Evolutionary conservation across 2,797 vertebrate species (phyloP), one percentile per base, ranked within the genome.

Genomic region (Rhyacichthys aspro): DNA sequence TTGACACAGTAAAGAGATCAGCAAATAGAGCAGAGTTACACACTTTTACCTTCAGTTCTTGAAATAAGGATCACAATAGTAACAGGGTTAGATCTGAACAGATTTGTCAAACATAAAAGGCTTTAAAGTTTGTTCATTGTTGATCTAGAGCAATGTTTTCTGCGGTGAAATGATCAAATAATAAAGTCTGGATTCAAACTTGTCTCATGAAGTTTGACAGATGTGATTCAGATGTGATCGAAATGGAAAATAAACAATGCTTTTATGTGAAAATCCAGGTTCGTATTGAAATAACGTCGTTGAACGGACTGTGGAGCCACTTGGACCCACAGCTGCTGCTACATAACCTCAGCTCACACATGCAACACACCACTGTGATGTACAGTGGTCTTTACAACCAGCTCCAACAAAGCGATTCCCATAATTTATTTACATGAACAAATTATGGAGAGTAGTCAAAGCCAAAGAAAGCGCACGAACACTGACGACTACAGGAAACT

Each of bases 351-450:
- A 28, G 23, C 23, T 28, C 23, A 32, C 12, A 49, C 46, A 48
- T 48, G 46, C 46, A 32, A 34, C 32, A 1, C 16, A 32, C 32
- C 47, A 16, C 47, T 49, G 47, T 34, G 47, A 16, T 34, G 32
- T 23, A 50, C 48, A 52, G 34, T 14, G 34, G 34, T 37, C 49
- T 52, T 14, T 16, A 28, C 23, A 37, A 36, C 33, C 47, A 50
- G n/a, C 9, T n/a, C 7, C 19, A 45, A 55, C 38, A 52, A 42
- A 42, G 17, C 15, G n/a, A 8, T 19, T 60, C 11, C 78, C 85
- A 87, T 88, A 76, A 88, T 86, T 86, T 33, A 78, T 86, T 81
- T 62, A 17, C 15, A 39, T n/a, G 34, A 83, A 86, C 73, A 88
- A 88, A 90, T 86, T 76, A 86, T 85, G 86, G 80, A 52, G 57